Evolutionary conservation across 2,888 invertebrate genomes (phyloP), one percentile per base, ranked within the genome.

Genomic region (Nasonovia ribisnigri): DNA sequence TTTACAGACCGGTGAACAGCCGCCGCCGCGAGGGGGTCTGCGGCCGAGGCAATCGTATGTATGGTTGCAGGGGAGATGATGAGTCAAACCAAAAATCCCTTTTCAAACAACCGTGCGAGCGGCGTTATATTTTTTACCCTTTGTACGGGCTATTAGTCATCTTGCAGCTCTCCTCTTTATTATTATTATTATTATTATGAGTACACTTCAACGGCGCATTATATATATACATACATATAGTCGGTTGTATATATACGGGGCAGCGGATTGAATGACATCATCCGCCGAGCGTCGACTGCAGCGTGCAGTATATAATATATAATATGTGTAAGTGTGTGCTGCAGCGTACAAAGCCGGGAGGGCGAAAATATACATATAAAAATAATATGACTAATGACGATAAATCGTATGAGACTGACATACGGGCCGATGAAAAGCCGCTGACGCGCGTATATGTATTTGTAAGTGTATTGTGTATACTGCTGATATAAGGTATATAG

Each of bases 1-100:
- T 92, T 92, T 88, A 92, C 92, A 77, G 88, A 29, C 92, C 92
- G 77, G 92, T 92, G 92, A 77, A 3, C 57, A 29, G 46, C 24
- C 84, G 43, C 29, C 54, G 67, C 46, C 48, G n/a, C 0, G 67
- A 88, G 67, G 92, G 87, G 87, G 87, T 48, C 87, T 87, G 92
- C 13, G 86, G 51, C 57, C 51, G 51, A 26, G 57, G 54, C 51
- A 43, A 29, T 48, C 67, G 77, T 57, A 57, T 24, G 24, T 57
- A 57, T 6, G 26, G 54, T 43, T 36, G 29, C 54, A 13, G 88
- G 88, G 92, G 88, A 90, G 93, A 93, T 84, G 93, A 93, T 93
- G 93, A 93, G 93, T 93, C 93, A 93, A 93, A 93, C 93, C 93
- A 36, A 93, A 93, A 93, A 93, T 93, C 93, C 93, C 93, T 93